Evolutionary conservation across 2,888 invertebrate species (phyloP), one percentile per base, ranked within the genome.

Genomic region (Temnothorax ravouxi): DNA sequence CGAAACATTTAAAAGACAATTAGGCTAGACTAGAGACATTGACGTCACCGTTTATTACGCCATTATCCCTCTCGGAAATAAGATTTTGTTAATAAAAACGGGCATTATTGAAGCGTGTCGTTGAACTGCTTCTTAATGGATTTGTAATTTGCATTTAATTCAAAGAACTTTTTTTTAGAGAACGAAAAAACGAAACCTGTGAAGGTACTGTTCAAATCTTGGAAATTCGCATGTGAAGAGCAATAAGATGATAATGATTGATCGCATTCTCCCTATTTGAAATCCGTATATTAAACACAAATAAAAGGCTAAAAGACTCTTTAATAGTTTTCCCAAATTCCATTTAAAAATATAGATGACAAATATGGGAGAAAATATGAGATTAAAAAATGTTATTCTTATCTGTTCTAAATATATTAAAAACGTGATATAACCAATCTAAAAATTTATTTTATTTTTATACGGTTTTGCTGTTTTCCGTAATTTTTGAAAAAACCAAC

Each of bases 1-100:
- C 74, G 29, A 79, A 79, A 79, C 59, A 79, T 74, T 79, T 74
- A 79, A 79, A 79, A 72, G 79, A 74, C 74, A 79, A 79, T 79
- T 79, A 79, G 34, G 74, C 74, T 50, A 56, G 25, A 21, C 54
- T 25, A 25, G 69, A 69, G 69, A 77, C 41, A 81, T 54, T 56
- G 64, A 64, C 82, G 66, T 79, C 34, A 21, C 25, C 66, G 80
- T 50, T 75, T 82, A 77, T 79, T 77, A 79, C 47, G 21, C 54
- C 77, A 64, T 82, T 41, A 64, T 50, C 67, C 29, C 77, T 41
- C 54, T 44, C 38, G 50, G 9, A 64, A 79, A 79, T 81, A 52
- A 79, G 67, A 81, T 50, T 81, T 67, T 66, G 44, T 50, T 47
- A 59, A 59, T 59, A 66, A 80, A 79, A 61, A 83, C 34, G 80